phyloP scores from a whole-genome alignment of 2,888 invertebrate genomes.

The Epistrophe grossulariae region DNA sequence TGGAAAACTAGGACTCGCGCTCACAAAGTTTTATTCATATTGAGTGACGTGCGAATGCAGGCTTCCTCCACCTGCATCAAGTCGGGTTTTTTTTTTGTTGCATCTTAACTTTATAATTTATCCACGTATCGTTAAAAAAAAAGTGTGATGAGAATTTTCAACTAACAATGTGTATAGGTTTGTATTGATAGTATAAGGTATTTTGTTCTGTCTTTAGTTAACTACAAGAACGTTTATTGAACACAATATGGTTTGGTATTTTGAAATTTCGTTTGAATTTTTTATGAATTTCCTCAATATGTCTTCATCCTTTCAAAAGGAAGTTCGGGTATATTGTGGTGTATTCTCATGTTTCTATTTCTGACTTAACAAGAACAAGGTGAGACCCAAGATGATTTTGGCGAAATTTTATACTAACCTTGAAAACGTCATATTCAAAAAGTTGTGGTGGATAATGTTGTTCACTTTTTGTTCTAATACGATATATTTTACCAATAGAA shows the following conservation, averaged over 20 bases:
- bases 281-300: too few species aligned
- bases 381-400: too few species aligned
- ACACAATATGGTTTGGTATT: neutral
- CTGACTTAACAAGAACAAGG: too few species aligned
- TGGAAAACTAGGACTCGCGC: constrained; percentile 58
- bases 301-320: too few species aligned
- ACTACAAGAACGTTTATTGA: neutral
- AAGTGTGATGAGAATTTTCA: constrained; percentile 6
- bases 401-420: too few species aligned
- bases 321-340: too few species aligned
- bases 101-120: constrained; percentile 21
- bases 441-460: too few species aligned
- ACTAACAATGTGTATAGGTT: neutral
- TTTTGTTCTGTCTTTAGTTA: neutral
- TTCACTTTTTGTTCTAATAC: too few species aligned
- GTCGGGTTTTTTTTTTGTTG: neutral
- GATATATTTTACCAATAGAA: too few species aligned
- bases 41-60: constrained; percentile 35
- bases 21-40: constrained; percentile 32
- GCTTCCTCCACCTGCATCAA: constrained; percentile 7
- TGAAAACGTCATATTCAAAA: too few species aligned
- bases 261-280: too few species aligned
- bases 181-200: neutral
- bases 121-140: constrained; percentile 15
- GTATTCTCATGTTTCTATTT: too few species aligned